Conservation (phyloP, 2,797 vertebrate species). For the Crenichthys baileyi region DNA sequence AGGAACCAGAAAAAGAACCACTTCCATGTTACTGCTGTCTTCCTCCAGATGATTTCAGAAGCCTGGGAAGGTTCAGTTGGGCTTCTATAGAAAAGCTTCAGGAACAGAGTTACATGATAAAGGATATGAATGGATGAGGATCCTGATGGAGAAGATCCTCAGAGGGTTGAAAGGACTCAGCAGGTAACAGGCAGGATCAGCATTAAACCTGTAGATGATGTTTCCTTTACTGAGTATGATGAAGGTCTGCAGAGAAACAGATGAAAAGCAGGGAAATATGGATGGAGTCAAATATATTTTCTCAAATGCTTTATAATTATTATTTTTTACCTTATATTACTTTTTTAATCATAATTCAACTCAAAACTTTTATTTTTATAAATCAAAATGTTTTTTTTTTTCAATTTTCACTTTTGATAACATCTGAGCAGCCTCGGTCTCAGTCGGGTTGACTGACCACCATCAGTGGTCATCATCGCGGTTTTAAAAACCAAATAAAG, state of each 20-base stretch:
- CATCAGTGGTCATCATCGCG: not conserved
- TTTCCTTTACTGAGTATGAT: constrained; percentile 93
- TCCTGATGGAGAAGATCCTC: constrained; percentile 85
- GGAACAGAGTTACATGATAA: constrained; percentile 28
- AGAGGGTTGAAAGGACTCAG: constrained; percentile 87
- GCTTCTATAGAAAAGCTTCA: not conserved
- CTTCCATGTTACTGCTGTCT: too few species aligned
- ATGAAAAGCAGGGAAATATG: too few species aligned
- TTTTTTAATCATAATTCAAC: not conserved
- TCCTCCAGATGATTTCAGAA: too few species aligned
- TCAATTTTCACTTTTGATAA: not conserved
- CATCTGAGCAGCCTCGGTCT: not conserved
- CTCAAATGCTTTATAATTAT: not conserved
- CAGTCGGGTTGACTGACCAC: not conserved
- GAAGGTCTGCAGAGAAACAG: constrained; percentile 85
- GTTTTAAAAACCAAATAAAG: not conserved
- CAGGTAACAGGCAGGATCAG: constrained; percentile 88
- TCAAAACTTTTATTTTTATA: not conserved
- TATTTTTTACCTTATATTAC: not conserved
- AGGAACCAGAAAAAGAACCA: too few species aligned
- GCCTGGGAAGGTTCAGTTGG: not conserved
- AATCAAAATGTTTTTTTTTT: not conserved
- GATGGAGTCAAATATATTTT: not conserved
- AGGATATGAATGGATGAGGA: constrained; percentile 99
- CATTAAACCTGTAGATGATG: constrained; percentile 90